Evolutionary conservation across 2,888 invertebrate species (phyloP).

Genomic region (Drosophila kanekoi): DNA sequence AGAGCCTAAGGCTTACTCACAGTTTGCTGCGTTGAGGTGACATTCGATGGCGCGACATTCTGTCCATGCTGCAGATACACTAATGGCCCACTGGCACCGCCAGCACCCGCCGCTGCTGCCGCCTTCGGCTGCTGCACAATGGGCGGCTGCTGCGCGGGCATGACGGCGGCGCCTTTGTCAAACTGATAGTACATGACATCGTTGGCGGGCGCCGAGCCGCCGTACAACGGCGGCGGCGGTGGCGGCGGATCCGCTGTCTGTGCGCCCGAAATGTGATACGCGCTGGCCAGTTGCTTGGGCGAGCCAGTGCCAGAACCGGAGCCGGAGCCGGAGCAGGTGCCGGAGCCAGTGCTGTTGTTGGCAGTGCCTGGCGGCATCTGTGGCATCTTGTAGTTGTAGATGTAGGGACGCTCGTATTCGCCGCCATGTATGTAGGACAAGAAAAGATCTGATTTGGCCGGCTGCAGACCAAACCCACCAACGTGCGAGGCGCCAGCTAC

Average conservation of each 20-base stretch:
- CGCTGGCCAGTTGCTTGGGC: constrained; percentile 70
- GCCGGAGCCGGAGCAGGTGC: constrained; percentile 41
- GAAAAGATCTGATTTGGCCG: constrained; percentile 84
- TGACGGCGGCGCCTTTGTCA: constrained; percentile 78
- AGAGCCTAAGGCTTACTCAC: constrained; percentile 78
- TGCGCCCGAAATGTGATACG: constrained; percentile 84
- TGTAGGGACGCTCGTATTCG: constrained; percentile 82
- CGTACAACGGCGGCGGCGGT: constrained; percentile 79
- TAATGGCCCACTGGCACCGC: constrained; percentile 70
- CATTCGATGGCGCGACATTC: constrained; percentile 70
- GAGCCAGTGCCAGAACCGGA: constrained; percentile 46
- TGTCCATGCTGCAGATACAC: constrained; percentile 82
- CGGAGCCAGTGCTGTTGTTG: constrained; percentile 40
- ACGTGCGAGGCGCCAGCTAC: constrained; percentile 23
- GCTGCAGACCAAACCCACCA: constrained; percentile 77
- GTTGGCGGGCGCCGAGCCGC: constrained; percentile 80
- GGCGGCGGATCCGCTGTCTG: constrained; percentile 84
- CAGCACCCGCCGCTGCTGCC: constrained; percentile 13
- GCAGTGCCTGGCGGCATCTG: constrained; percentile 75
- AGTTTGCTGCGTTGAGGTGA: constrained; percentile 80
- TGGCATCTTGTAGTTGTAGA: constrained; percentile 84
- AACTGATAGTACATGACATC: constrained; percentile 84
- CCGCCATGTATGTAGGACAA: constrained; percentile 82
- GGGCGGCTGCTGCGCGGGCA: constrained; percentile 52
- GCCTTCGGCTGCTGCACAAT: constrained; percentile 79